phyloP scores from a whole-genome alignment of 2,113 vertebrate species.

The Jacana jacana region DNA sequence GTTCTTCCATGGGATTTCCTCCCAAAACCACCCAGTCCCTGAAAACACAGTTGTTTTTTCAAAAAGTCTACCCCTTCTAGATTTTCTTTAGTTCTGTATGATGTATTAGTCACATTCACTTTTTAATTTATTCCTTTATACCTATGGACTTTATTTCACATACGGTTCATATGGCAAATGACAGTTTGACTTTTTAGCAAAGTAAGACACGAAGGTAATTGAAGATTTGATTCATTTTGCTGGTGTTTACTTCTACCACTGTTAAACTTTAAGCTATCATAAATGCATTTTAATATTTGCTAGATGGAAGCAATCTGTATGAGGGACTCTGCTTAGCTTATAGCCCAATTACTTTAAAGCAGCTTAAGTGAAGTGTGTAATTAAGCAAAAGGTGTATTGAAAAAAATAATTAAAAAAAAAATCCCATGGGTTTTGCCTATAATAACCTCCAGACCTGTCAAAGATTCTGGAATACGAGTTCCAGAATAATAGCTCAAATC shows the following conservation, averaged over 20 bases:
- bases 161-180: background rate
- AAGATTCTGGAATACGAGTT: background rate
- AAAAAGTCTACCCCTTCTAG: background rate
- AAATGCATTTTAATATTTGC: background rate
- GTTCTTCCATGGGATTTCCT: background rate
- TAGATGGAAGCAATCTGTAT: background rate
- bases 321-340: background rate
- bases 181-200: background rate
- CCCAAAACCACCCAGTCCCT: accelerated
- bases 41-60: background rate
- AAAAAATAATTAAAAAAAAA: background rate
- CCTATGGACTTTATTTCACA: background rate
- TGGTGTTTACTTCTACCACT: background rate
- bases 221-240: background rate
- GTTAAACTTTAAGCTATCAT: background rate
- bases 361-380: background rate
- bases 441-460: background rate
- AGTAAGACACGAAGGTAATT: background rate
- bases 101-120: background rate
- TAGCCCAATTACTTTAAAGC: background rate
- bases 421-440: accelerated
- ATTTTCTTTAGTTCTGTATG: background rate
- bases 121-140: background rate
- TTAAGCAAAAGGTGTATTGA: background rate
- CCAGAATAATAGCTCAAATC: background rate